Conservation (phyloP, 2,797 vertebrate genomes). For the Limnodromus scolopaceus region DNA sequence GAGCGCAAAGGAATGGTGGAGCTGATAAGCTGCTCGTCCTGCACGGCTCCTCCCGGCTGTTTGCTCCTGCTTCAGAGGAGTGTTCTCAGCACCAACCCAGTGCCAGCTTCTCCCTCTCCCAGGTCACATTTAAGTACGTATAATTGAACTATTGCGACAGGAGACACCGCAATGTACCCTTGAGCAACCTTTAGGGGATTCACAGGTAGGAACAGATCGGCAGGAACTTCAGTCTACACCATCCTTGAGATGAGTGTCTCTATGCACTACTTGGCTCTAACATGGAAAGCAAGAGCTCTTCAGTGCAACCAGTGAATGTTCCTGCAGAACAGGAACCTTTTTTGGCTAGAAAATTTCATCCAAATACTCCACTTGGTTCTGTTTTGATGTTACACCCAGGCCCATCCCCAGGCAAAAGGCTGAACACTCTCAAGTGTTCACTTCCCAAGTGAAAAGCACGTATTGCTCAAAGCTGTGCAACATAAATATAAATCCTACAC, state of each 20-base stretch:
- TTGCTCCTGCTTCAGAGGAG: background rate
- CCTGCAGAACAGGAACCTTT: background rate
- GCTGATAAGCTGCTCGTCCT: background rate
- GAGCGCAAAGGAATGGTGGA: background rate
- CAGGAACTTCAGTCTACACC: background rate
- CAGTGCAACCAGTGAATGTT: background rate
- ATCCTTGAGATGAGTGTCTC: background rate
- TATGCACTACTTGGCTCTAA: background rate
- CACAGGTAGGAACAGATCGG: background rate
- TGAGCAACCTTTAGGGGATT: background rate
- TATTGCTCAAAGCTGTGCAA: background rate
- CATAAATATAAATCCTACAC: background rate
- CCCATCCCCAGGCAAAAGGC: background rate
- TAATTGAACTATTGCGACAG: background rate
- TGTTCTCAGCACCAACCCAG: background rate
- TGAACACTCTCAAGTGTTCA: background rate
- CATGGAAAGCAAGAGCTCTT: background rate
- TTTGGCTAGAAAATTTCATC: background rate
- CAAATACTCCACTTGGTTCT: background rate
- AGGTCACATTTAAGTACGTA: background rate
- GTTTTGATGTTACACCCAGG: background rate
- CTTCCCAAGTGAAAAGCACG: background rate
- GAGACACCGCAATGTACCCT: background rate
- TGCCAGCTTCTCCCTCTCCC: background rate
- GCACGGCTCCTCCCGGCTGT: background rate